These are phyloP conservation scores for Hydractinia echinata DNA, from an alignment of 30 jellyfish, hydroid and myxozoan species.

Conservation along the genomic window DNA sequence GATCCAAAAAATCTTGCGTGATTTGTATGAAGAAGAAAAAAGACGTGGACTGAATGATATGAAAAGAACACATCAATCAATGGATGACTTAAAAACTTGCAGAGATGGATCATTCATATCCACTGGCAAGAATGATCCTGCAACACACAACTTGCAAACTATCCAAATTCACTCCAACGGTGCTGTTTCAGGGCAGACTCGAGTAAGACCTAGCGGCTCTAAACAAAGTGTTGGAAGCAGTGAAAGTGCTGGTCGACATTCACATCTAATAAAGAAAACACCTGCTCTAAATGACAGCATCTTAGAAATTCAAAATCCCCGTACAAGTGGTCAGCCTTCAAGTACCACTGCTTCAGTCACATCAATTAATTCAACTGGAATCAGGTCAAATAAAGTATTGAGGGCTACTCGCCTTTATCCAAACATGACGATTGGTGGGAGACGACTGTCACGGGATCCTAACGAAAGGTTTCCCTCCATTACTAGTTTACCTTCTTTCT, in stretches of 20 bases:
- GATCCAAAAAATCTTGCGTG: conserved; percentile 49
- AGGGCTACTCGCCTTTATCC: conserved; percentile 6
- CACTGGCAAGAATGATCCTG: background rate
- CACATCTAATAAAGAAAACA: background rate
- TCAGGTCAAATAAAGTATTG: background rate
- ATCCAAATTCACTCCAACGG: conserved; percentile 7
- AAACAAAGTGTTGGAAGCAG: conserved; percentile 43
- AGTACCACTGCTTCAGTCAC: conserved; percentile 29
- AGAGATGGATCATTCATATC: conserved; percentile 16
- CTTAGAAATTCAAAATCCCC: conserved; percentile 48
- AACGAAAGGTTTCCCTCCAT: background rate
- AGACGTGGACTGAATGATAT: conserved; percentile 6
- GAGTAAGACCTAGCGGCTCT: conserved; percentile 66
- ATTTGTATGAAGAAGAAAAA: conserved; percentile 47
- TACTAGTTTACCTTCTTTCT: conserved; percentile 12
- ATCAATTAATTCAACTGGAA: conserved; percentile 24
- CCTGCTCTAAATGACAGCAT: conserved; percentile 40
- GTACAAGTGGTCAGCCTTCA: conserved; percentile 34
- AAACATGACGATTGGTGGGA: background rate
- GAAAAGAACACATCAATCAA: background rate
- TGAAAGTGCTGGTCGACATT: conserved; percentile 56
- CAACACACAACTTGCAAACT: background rate
- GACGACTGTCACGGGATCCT: conserved; percentile 24
- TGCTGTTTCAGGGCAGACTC: background rate
- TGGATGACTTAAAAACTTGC: background rate